Conservation (phyloP, 2,113 vertebrate genomes). For the Ictalurus punctatus region DNA sequence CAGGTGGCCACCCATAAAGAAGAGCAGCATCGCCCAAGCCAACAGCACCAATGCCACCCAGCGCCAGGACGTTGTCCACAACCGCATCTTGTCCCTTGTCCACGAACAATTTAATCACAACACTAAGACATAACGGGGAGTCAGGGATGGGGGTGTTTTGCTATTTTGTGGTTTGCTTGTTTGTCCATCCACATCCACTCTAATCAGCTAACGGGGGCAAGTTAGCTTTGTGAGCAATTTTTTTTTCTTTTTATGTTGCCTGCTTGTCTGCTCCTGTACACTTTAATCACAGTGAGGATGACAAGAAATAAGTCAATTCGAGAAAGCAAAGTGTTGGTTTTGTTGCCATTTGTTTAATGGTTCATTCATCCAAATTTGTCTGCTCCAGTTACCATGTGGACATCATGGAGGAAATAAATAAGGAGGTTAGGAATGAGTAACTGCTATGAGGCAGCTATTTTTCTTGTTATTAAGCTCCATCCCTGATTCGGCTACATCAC, state of each 20-base stretch:
- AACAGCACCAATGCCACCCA: conserved; percentile 99
- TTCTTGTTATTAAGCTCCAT: neutral
- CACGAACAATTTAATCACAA: conserved; percentile 16
- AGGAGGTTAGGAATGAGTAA: too few relatives aligned
- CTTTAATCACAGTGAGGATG: neutral
- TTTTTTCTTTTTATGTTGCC: neutral
- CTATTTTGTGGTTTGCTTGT: neutral
- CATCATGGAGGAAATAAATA: neutral
- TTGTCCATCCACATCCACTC: neutral
- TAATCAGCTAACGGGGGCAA: neutral
- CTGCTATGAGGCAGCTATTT: neutral
- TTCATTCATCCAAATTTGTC: neutral
- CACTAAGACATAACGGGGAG: neutral
- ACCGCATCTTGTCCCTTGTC: conserved; percentile 79
- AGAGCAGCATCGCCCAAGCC: conserved; percentile 96
- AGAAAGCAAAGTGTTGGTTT: neutral
- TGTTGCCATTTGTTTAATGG: neutral
- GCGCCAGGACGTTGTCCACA: conserved; percentile 98
- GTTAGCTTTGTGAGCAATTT: neutral
- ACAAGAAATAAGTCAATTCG: too few relatives aligned
- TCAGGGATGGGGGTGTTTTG: neutral
- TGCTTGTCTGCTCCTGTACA: neutral
- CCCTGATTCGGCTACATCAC: too few relatives aligned
- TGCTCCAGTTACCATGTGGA: neutral
- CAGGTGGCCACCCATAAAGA: conserved; percentile 97